These are phyloP conservation scores for Spongia lamella DNA, from an alignment of 37 sponge, comb jelly and placozoan genomes.

Conservation along the genomic window DNA sequence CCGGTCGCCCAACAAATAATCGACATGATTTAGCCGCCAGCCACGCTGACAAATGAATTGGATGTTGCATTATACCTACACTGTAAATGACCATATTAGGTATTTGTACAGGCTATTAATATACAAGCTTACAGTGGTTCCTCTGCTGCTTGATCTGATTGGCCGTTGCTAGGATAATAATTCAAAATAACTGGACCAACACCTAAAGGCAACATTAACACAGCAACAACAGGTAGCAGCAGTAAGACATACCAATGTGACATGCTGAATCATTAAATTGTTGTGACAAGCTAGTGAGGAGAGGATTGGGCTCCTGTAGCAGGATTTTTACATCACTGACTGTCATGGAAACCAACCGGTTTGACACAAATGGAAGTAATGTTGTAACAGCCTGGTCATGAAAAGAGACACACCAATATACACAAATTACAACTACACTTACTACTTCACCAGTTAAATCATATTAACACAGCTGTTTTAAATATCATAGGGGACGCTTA, in stretches of 20 bases:
- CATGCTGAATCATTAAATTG: conserved; percentile 19
- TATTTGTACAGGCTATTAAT: background rate
- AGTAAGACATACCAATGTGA: conserved; percentile 20
- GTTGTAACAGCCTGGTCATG: conserved; percentile 50
- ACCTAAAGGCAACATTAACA: conserved; percentile 1
- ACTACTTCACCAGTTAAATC: no score
- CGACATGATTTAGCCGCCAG: conserved; percentile 70
- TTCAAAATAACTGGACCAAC: conserved; percentile 34
- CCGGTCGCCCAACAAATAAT: conserved; percentile 62
- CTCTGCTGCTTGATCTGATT: background rate
- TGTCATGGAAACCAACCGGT: conserved; percentile 31
- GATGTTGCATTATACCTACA: conserved; percentile 16
- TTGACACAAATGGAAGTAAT: conserved; percentile 44
- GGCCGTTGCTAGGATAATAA: conserved; percentile 16
- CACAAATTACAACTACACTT: no score
- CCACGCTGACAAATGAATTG: conserved; percentile 72
- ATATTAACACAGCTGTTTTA: no score
- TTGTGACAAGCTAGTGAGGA: conserved; percentile 39
- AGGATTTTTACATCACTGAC: conserved; percentile 41
- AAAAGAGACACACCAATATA: background rate
- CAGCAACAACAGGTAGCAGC: background rate
- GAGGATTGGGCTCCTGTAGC: conserved; percentile 65
- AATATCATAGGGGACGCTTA: no score
- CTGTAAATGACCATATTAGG: background rate
- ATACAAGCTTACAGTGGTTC: background rate